Evolutionary conservation across 2,113 vertebrate genomes (phyloP).

Genomic region (Bos indicus): DNA sequence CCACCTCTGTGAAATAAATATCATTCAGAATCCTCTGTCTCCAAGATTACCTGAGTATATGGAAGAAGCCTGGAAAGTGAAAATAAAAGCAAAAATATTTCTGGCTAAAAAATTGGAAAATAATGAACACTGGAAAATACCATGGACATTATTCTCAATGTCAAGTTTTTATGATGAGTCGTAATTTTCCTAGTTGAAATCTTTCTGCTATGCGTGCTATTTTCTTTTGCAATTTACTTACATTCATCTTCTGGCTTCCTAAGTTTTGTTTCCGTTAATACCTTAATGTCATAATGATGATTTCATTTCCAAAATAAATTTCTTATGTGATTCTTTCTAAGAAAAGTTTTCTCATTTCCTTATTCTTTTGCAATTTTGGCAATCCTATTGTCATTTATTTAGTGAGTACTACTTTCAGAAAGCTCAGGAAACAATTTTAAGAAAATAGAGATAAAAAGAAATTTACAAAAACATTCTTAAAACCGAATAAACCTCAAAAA

Average conservation of each 20-base stretch:
- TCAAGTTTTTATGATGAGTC: background rate
- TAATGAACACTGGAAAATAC: background rate
- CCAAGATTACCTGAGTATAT: background rate
- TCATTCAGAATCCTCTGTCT: background rate
- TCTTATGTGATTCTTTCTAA: background rate
- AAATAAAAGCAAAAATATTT: background rate
- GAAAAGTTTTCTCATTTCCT: slow-evolving; percentile 21
- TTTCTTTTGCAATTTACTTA: background rate
- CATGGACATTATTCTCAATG: background rate
- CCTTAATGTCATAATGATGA: background rate
- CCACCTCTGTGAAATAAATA: background rate
- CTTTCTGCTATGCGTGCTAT: background rate
- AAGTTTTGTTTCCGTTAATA: background rate
- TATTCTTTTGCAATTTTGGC: background rate
- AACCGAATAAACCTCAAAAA: background rate
- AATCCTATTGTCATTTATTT: background rate
- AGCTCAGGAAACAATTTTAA: background rate
- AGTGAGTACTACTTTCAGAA: background rate
- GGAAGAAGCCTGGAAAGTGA: background rate
- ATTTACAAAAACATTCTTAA: background rate
- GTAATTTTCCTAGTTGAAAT: background rate
- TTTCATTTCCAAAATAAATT: slow-evolving; percentile 19
- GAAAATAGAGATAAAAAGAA: background rate
- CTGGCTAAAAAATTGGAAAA: background rate
- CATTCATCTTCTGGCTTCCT: background rate